Conservation (phyloP, 2,888 invertebrate genomes). For the Petrolisthes cinctipes region DNA sequence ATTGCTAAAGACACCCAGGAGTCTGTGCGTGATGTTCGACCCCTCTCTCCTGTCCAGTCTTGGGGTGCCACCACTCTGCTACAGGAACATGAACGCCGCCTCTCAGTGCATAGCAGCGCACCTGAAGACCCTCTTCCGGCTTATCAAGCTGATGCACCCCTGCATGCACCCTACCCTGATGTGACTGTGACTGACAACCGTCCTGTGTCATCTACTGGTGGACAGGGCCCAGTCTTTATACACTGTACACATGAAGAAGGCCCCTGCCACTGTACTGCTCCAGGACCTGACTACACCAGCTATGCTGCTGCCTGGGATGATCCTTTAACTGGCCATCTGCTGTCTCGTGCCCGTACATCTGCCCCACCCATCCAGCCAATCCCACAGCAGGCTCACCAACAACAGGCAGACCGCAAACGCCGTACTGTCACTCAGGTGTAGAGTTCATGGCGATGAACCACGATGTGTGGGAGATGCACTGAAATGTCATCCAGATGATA, state of each 20-base stretch:
- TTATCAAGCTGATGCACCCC: slow-evolving; percentile 50
- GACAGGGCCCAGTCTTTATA: slow-evolving; percentile 41
- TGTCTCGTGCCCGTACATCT: slow-evolving; percentile 46
- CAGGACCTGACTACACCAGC: slow-evolving; percentile 61
- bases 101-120: slow-evolving; percentile 55
- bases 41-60: slow-evolving; percentile 64
- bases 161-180: slow-evolving; percentile 57
- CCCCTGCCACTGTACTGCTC: slow-evolving; percentile 48
- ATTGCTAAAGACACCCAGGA: slow-evolving; percentile 56
- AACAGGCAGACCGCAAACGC: slow-evolving; percentile 63
- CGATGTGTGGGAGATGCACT: no score
- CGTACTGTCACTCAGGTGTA: slow-evolving; percentile 66
- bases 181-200: slow-evolving; percentile 63
- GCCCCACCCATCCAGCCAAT: slow-evolving; percentile 69
- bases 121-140: slow-evolving; percentile 34
- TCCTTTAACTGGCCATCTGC: slow-evolving; percentile 59
- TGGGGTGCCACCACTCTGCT: slow-evolving; percentile 64
- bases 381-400: slow-evolving; percentile 28
- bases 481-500: no score
- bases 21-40: slow-evolving; percentile 40
- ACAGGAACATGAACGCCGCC: slow-evolving; percentile 61
- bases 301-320: slow-evolving; percentile 63
- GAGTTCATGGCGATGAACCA: background rate
- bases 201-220: slow-evolving; percentile 32
- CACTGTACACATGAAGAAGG: slow-evolving; percentile 46